These are phyloP conservation scores for Megaustenia siamemsis DNA, from an alignment of 2,888 invertebrate species.

Conservation along the genomic window DNA sequence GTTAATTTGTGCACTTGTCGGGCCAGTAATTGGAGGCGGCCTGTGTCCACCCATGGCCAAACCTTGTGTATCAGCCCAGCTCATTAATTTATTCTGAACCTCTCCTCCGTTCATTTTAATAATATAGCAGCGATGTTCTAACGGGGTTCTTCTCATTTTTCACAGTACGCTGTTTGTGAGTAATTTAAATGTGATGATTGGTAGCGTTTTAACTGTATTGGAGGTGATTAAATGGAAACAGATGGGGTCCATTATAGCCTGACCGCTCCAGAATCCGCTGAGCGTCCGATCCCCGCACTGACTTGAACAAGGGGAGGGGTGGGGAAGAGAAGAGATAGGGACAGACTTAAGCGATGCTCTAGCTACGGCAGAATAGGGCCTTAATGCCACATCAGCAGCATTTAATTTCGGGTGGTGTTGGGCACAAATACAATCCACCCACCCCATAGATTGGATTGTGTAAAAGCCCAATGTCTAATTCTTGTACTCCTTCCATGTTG, in stretches of 20 bases:
- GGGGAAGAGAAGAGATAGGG: not conserved
- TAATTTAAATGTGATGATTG: not conserved
- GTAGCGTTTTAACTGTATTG: not conserved
- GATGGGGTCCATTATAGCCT: constrained; percentile 6
- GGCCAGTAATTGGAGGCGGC: constrained; percentile 6
- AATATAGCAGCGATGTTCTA: constrained; percentile 35
- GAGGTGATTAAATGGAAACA: not conserved
- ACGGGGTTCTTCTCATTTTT: constrained; percentile 9
- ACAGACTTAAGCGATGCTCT: constrained; percentile 26
- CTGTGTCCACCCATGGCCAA: constrained; percentile 45
- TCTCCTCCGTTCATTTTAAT: constrained; percentile 40
- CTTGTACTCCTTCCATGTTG: no score
- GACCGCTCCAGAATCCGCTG: constrained; percentile 21
- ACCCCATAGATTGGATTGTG: no score
- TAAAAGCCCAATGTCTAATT: no score
- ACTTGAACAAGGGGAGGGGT: no score
- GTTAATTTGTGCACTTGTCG: constrained; percentile 35
- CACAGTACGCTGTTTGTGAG: not conserved
- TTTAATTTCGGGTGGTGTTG: no score
- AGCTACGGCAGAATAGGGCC: not conserved
- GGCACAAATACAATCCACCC: no score
- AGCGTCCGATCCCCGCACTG: constrained; percentile 40
- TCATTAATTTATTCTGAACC: constrained; percentile 49
- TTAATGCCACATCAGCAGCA: constrained; percentile 7
- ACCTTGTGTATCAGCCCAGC: constrained; percentile 36